These are phyloP conservation scores for Nyctibius grandis DNA, from an alignment of 2,797 vertebrate species.

Conservation along the genomic window DNA sequence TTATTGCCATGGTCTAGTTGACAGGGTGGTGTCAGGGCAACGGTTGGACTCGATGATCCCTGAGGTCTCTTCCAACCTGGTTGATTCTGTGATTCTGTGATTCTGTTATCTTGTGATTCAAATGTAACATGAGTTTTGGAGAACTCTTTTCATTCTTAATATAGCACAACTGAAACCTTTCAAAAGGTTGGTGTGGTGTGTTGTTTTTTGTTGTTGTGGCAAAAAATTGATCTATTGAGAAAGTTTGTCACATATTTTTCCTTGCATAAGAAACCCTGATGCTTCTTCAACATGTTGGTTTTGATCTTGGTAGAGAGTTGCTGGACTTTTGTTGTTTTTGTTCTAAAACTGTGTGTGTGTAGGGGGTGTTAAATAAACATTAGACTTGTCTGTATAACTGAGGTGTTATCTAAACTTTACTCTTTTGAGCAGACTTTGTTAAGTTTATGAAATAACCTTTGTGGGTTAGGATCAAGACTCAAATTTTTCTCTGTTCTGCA, in stretches of 20 bases:
- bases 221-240: background rate
- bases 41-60: too few relatives aligned
- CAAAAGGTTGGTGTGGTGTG: rapidly evolving
- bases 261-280: background rate
- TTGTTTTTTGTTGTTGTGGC: background rate
- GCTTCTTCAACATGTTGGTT: background rate
- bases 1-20: too few relatives aligned
- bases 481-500: background rate
- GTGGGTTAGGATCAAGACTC: background rate
- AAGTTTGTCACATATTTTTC: background rate
- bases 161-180: background rate
- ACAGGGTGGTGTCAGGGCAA: too few relatives aligned
- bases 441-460: background rate
- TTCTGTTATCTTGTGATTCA: background rate
- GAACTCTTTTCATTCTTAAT: background rate
- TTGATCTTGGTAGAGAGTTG: background rate
- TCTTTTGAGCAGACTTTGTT: background rate
- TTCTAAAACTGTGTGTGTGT: background rate
- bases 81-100: too few relatives aligned
- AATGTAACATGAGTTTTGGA: background rate
- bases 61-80: too few relatives aligned
- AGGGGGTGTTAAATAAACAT: background rate
- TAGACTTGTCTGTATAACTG: background rate
- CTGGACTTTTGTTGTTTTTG: background rate
- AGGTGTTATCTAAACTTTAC: background rate